Evolutionary conservation across 2,113 vertebrate species (phyloP).

Genomic region (Callaeas wilsoni): DNA sequence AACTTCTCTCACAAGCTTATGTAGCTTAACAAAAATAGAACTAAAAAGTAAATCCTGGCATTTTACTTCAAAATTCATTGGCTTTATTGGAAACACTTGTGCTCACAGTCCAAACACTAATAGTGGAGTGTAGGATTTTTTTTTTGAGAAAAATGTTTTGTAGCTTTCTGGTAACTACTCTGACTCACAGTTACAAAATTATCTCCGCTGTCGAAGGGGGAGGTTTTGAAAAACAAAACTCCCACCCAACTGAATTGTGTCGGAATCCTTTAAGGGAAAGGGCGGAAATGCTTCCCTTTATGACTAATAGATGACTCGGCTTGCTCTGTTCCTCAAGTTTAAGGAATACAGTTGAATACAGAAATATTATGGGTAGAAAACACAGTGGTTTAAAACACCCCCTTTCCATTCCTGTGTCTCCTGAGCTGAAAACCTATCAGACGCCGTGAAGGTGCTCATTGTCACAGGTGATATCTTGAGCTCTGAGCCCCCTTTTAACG

Average conservation of each 20-base stretch:
- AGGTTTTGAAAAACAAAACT: neutral
- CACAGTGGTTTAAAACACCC: neutral
- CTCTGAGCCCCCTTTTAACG: neutral
- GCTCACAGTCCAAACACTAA: neutral
- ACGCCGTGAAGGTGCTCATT: neutral
- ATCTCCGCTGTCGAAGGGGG: neutral
- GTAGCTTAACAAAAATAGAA: neutral
- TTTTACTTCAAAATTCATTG: neutral
- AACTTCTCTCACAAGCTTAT: neutral
- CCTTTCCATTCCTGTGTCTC: neutral
- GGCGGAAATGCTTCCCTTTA: neutral
- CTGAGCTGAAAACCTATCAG: neutral
- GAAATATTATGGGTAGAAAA: neutral
- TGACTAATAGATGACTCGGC: neutral
- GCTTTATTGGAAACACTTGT: neutral
- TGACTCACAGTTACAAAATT: neutral
- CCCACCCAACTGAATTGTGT: neutral
- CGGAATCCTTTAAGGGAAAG: neutral
- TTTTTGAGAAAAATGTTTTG: neutral
- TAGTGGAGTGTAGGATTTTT: neutral
- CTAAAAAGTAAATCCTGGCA: neutral
- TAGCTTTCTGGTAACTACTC: conserved; percentile 11
- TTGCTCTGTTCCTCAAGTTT: neutral
- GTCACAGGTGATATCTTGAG: neutral
- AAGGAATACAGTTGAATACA: neutral